phyloP scores from a whole-genome alignment of 2,797 vertebrate species.

The Dipus sagitta region DNA sequence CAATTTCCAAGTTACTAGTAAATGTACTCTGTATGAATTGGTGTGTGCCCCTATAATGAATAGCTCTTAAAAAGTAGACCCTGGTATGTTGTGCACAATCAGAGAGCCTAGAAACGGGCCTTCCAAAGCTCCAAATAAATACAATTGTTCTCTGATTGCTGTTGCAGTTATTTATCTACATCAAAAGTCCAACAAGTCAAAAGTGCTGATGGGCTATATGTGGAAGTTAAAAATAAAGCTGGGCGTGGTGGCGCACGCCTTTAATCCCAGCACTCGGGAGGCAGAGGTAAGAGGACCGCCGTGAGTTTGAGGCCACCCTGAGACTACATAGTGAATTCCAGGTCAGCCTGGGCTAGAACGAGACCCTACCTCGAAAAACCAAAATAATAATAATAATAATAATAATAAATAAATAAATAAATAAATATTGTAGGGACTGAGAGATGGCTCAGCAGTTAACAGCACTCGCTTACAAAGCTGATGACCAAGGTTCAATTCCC shows the following conservation, averaged over 20 bases:
- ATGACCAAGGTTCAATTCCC: too few species aligned
- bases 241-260: too few species aligned
- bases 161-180: conserved; percentile 9
- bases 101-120: not conserved
- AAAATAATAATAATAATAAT: too few species aligned
- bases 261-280: too few species aligned
- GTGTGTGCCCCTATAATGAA: not conserved
- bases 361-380: too few species aligned
- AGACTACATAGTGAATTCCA: too few species aligned
- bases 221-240: not conserved
- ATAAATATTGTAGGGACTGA: not conserved
- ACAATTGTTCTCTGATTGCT: not conserved
- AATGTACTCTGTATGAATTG: not conserved
- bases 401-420: conserved; percentile 27
- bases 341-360: too few species aligned
- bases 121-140: conserved; percentile 42
- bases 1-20: conserved; percentile 19
- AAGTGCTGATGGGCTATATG: not conserved
- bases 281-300: too few species aligned
- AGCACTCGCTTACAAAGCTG: too few species aligned
- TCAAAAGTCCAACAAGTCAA: not conserved
- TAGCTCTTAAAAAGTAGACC: not conserved
- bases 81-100: not conserved
- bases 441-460: too few species aligned
- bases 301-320: too few species aligned